phyloP scores from a whole-genome alignment of 2,113 vertebrate genomes.

The Solea senegalensis region DNA sequence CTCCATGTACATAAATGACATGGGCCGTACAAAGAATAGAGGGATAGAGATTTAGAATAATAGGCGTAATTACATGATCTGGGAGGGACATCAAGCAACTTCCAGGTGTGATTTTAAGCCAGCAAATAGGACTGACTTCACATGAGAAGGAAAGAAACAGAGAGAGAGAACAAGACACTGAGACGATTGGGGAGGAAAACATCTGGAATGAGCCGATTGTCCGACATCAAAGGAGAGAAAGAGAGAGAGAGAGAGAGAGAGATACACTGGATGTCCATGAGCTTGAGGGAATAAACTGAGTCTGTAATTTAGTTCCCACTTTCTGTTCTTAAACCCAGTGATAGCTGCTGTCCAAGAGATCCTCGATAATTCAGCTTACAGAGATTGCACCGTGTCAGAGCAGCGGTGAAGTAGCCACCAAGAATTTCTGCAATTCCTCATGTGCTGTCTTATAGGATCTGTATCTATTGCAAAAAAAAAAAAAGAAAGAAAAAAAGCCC shows the following conservation, averaged over 20 bases:
- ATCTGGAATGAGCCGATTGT: not conserved
- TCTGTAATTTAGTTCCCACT: not conserved
- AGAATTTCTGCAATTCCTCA: slow-evolving; percentile 50
- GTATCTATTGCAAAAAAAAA: slow-evolving; percentile 59
- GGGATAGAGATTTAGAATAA: not conserved
- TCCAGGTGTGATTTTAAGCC: not conserved
- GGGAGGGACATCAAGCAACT: not conserved
- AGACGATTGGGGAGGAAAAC: not conserved
- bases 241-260: not conserved
- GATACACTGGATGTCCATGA: not conserved
- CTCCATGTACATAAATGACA: not conserved
- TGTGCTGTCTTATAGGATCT: slow-evolving; percentile 58
- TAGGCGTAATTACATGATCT: not conserved
- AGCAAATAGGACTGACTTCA: not conserved
- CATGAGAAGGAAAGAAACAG: not conserved
- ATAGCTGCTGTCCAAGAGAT: slow-evolving; percentile 3
- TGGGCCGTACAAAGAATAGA: not conserved
- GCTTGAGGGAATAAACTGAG: slow-evolving; percentile 8
- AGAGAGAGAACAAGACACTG: not conserved
- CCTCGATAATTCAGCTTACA: slow-evolving; percentile 31
- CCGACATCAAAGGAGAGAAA: not conserved
- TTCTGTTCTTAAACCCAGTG: not conserved
- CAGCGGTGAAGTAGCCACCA: slow-evolving; percentile 11
- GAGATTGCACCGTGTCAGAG: slow-evolving; percentile 29
- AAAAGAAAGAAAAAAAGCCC: slow-evolving; percentile 19